phyloP scores from a whole-genome alignment of 1,140 invertebrate species.

The Bombus polaris region DNA sequence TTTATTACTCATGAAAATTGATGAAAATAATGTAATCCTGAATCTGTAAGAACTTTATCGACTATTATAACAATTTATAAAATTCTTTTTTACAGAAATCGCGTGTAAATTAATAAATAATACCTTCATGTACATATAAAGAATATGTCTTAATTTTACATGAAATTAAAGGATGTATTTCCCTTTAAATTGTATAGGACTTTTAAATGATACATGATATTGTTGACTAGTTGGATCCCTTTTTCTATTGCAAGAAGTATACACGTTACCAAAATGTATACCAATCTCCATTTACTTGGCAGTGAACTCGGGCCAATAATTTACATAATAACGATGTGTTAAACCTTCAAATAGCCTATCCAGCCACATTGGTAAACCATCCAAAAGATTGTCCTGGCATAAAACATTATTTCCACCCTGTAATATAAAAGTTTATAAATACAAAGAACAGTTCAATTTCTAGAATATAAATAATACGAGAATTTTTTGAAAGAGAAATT shows the following conservation, averaged over 20 bases:
- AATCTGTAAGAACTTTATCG: conserved; percentile 38
- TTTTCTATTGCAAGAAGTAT: conserved; percentile 50
- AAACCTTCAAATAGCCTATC: conserved; percentile 97
- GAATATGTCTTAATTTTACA: conserved; percentile 55
- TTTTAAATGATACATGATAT: conserved; percentile 36
- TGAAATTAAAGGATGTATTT: conserved; percentile 32
- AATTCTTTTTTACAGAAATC: conserved; percentile 42
- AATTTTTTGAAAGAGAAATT: neutral
- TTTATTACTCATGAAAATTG: conserved; percentile 30
- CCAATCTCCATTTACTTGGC: conserved; percentile 82
- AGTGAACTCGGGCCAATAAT: conserved; percentile 97
- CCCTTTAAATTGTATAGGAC: conserved; percentile 41
- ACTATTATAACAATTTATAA: conserved; percentile 32
- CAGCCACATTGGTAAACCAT: conserved; percentile 97
- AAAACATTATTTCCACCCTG: conserved; percentile 76
- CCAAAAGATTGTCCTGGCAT: conserved; percentile 90
- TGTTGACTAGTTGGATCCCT: conserved; percentile 62
- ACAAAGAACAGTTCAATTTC: neutral
- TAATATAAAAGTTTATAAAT: conserved; percentile 11
- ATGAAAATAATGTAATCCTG: conserved; percentile 49
- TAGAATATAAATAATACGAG: neutral
- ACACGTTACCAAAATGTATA: conserved; percentile 38
- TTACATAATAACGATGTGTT: conserved; percentile 96
- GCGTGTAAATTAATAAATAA: conserved; percentile 45
- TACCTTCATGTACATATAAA: conserved; percentile 48